Evolutionary conservation across 2,113 vertebrate species (phyloP).

Genomic region (Paedocypris sp.): DNA sequence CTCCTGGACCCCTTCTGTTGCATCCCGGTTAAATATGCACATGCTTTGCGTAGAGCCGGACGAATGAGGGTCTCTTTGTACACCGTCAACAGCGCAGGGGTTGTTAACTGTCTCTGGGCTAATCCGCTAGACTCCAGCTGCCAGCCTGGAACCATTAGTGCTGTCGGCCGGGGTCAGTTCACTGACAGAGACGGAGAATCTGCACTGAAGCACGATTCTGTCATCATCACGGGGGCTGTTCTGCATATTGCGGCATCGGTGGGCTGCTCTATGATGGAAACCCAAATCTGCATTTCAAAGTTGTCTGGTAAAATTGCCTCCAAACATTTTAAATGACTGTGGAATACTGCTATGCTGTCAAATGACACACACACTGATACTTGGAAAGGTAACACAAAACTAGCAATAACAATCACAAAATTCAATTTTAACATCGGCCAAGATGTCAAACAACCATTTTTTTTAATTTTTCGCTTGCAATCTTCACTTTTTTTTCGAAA

Average conservation of each 20-base stretch:
- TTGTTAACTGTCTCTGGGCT: constrained; percentile 21
- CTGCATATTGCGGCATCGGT: neutral
- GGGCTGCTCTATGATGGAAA: neutral
- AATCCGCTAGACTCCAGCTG: constrained; percentile 30
- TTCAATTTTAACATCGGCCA: no score
- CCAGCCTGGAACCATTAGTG: constrained; percentile 4
- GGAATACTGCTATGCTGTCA: no score
- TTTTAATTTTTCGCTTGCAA: no score
- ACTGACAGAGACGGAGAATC: neutral
- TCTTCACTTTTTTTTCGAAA: no score
- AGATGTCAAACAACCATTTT: no score
- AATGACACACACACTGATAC: no score
- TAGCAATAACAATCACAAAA: no score
- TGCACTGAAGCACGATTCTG: neutral
- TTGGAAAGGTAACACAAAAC: no score
- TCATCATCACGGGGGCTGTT: neutral
- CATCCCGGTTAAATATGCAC: constrained; percentile 61
- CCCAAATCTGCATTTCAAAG: neutral
- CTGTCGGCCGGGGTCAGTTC: constrained; percentile 13
- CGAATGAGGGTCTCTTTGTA: constrained; percentile 49
- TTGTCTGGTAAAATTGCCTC: no score
- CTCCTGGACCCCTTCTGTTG: constrained; percentile 58
- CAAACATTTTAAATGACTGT: no score
- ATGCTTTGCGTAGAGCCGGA: constrained; percentile 40
- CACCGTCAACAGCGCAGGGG: constrained; percentile 36